Conservation (phyloP, 2,888 invertebrate genomes). For the Drosophila austrosaltans region DNA sequence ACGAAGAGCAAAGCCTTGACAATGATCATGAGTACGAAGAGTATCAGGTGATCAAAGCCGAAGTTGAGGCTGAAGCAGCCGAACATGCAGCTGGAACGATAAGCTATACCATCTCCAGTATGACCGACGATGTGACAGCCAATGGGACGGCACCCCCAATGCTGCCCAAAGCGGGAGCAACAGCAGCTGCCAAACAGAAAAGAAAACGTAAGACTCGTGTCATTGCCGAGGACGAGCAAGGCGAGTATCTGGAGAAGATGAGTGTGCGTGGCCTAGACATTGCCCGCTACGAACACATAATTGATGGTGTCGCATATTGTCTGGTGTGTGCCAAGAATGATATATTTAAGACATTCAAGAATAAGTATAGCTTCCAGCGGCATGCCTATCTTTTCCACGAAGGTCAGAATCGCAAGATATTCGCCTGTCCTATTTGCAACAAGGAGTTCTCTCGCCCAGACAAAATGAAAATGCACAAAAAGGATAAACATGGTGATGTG, state of each 20-base stretch:
- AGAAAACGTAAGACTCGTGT: conserved; percentile 81
- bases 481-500: conserved; percentile 81
- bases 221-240: conserved; percentile 81
- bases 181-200: conserved; percentile 78
- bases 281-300: conserved; percentile 82
- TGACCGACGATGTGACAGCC: conserved; percentile 48
- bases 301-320: conserved; percentile 82
- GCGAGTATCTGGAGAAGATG: conserved; percentile 82
- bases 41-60: conserved; percentile 68
- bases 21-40: conserved; percentile 59
- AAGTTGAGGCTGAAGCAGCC: conserved; percentile 61
- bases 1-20: conserved; percentile 70
- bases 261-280: conserved; percentile 82
- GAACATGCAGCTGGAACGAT: conserved; percentile 56
- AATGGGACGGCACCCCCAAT: conserved; percentile 28
- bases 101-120: conserved; percentile 65
- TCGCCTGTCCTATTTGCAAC: conserved; percentile 82
- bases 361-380: conserved; percentile 82
- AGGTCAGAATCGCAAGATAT: conserved; percentile 82
- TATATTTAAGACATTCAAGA: conserved; percentile 82
- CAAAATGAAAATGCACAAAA: conserved; percentile 83
- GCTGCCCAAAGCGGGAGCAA: conserved; percentile 51
- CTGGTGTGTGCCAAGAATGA: conserved; percentile 82
- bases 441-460: conserved; percentile 82
- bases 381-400: conserved; percentile 82